Base-by-base conservation (phyloP, 2,113 vertebrate genomes). In the Rhombomys opimus region DNA sequence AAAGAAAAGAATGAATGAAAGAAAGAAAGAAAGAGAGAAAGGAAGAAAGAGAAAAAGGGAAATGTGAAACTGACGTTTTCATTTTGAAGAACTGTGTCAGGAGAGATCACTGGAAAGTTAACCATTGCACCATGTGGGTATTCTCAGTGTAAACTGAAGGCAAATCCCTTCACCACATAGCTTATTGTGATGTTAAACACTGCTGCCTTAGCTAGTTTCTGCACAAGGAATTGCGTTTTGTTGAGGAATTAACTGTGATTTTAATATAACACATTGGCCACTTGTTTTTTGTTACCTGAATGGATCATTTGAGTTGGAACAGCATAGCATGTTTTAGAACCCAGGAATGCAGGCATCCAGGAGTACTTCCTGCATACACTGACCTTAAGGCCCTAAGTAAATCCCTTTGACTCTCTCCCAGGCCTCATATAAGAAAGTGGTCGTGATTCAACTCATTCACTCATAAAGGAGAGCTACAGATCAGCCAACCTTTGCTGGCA, bases 51-150 rank as follows among this genome's bases (percentile, higher is more conserved):
- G 14, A 2, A n/a, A n/a, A 17, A 13, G 35, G n/a, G 18, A 82
- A 30, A 38, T 84, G 23, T 13, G 7, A 89, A 72, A 70, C 7
- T 95, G 81, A 75, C 59, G 91, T 95, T 96, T 96, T 96, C 32
- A 86, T 54, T 88, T 87, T 54, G 70, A 96, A 91, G 97, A 61
- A 84, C 92, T 95, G 68, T 90, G 41, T 41, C 95, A 90, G 32
- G 12, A 81, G 93, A 97, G 95, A 97, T 97, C 32, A 80, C 96
- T 94, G 89, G 77, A 97, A 97, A 97, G 88, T 98, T 98, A 97
- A 97, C 97, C 97, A 94, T 93, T 97, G 95, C 93, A 95, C 94
- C 90, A 95, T 96, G 87, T 95, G 38, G 96, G 95, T 97, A 92
- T 97, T 96, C 97, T 75, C 86, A 97, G 98, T 97, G 96, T 96